These are phyloP conservation scores for Cerceris rybyensis DNA, from an alignment of 2,888 invertebrate species.

Conservation along the genomic window DNA sequence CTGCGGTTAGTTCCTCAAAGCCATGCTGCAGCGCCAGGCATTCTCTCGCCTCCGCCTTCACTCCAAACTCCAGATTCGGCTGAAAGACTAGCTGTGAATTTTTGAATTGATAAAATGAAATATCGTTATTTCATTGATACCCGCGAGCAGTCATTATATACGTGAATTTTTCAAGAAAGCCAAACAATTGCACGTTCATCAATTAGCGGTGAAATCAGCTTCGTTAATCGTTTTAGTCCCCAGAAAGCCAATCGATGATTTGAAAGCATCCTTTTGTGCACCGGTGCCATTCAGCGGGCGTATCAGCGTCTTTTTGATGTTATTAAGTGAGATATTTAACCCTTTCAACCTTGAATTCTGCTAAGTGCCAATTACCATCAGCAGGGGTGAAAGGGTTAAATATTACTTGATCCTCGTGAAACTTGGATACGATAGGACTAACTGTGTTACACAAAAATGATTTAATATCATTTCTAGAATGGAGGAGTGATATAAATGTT, in stretches of 20 bases:
- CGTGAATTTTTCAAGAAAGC: neutral
- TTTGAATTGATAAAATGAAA: neutral
- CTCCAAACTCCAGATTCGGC: conserved; percentile 31
- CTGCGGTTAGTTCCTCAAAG: conserved; percentile 78
- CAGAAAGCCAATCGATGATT: conserved; percentile 57
- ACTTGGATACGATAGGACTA: too few relatives aligned
- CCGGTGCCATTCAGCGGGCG: neutral
- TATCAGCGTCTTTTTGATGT: conserved; percentile 2
- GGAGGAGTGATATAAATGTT: too few relatives aligned
- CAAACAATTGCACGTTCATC: conserved; percentile 23
- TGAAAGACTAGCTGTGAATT: conserved; percentile 43
- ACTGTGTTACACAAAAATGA: too few relatives aligned
- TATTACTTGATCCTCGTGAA: too few relatives aligned
- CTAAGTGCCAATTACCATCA: too few relatives aligned
- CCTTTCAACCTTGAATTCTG: too few relatives aligned
- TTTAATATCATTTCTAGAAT: too few relatives aligned
- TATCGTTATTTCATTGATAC: neutral
- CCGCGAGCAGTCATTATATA: neutral
- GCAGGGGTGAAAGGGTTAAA: too few relatives aligned
- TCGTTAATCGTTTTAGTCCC: conserved; percentile 43
- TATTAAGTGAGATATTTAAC: too few relatives aligned
- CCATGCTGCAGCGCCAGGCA: conserved; percentile 73
- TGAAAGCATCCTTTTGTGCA: conserved; percentile 24
- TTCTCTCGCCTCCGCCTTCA: conserved; percentile 24
- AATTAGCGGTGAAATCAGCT: conserved; percentile 50